Evolutionary conservation across 2,797 vertebrate species (phyloP).

Genomic region (Hapalemur alaotrensis): DNA sequence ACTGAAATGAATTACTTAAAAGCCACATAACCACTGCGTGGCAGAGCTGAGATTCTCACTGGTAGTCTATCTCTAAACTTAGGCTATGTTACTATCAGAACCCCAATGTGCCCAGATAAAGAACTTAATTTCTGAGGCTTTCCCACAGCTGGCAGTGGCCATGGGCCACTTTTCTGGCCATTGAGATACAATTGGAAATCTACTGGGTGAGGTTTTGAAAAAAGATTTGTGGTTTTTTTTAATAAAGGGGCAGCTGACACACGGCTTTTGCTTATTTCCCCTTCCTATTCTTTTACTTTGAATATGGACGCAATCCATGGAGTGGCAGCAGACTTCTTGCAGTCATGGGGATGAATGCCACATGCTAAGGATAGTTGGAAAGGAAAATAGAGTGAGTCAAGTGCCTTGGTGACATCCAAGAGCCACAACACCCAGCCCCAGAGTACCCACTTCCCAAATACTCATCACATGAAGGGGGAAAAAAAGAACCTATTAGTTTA

Average conservation of each 20-base stretch:
- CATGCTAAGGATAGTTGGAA: not conserved
- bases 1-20: not conserved
- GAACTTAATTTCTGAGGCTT: not conserved
- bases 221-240: not conserved
- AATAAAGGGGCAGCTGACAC: not conserved
- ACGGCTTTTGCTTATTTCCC: not conserved
- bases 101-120: not conserved
- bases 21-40: not conserved
- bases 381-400: not conserved
- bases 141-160: not conserved
- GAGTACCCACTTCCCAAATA: not conserved
- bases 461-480: not conserved
- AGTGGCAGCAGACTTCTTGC: not conserved
- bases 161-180: not conserved
- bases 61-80: not conserved
- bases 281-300: not conserved
- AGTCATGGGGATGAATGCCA: not conserved
- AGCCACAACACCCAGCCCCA: not conserved
- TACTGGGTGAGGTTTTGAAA: not conserved
- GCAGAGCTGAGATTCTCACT: not conserved
- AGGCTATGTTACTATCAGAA: not conserved
- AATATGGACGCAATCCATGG: not conserved
- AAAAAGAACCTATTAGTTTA: not conserved
- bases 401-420: not conserved
- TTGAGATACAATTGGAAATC: not conserved